Percentiles rank a stretch among this genome's conserved stretches.
Evolutionary conservation across 2,888 invertebrate genomes (phyloP).

Genomic region (Melinaea marsaeus): DNA sequence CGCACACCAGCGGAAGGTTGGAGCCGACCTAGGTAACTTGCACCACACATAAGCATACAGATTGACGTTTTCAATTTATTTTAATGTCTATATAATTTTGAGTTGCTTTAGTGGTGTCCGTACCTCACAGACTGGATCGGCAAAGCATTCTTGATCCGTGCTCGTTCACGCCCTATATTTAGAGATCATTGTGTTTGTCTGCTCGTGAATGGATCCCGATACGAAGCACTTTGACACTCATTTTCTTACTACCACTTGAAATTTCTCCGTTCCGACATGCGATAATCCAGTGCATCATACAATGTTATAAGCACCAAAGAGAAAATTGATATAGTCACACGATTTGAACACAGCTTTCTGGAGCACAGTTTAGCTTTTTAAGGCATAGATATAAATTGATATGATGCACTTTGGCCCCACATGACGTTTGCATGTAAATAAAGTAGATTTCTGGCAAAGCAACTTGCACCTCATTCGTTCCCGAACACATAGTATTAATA

Average conservation of each 20-base stretch:
- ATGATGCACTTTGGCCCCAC: slow-evolving; percentile 74
- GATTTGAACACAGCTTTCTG: slow-evolving; percentile 38
- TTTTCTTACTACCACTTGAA: slow-evolving; percentile 71
- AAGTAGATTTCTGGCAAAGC: slow-evolving; percentile 71
- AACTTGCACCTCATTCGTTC: slow-evolving; percentile 69
- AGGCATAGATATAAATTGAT: slow-evolving; percentile 52
- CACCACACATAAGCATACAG: slow-evolving; percentile 77
- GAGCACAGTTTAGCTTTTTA: slow-evolving; percentile 33
- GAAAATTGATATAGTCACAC: slow-evolving; percentile 32
- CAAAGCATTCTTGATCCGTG: slow-evolving; percentile 75
- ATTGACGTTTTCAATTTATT: slow-evolving; percentile 75
- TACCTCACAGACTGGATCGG: slow-evolving; percentile 77
- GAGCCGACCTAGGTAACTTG: slow-evolving; percentile 84
- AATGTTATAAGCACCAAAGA: slow-evolving; percentile 42
- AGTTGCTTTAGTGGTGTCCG: slow-evolving; percentile 79
- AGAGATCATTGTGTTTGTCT: slow-evolving; percentile 77
- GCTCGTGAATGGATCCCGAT: slow-evolving; percentile 71
- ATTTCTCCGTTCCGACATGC: slow-evolving; percentile 61
- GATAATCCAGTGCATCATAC: slow-evolving; percentile 74
- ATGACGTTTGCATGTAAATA: slow-evolving; percentile 69
- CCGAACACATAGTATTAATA: slow-evolving; percentile 60
- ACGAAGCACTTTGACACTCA: slow-evolving; percentile 70
- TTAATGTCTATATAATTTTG: slow-evolving; percentile 76
- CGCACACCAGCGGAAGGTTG: slow-evolving; percentile 84
- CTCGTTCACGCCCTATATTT: slow-evolving; percentile 72